Conservation (phyloP, 2,797 vertebrate genomes). For the Scyliorhinus canicula region DNA sequence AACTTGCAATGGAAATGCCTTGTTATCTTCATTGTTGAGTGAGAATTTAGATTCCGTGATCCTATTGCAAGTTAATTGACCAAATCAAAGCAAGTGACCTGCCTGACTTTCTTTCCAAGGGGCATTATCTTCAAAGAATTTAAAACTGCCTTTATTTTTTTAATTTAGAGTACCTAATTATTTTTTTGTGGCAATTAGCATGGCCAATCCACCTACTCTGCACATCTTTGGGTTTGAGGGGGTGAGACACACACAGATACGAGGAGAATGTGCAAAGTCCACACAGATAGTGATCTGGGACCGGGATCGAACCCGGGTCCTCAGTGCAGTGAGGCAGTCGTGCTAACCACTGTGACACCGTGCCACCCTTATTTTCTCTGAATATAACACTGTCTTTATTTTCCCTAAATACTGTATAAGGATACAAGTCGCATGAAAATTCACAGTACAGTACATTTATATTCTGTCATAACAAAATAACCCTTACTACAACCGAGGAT, state of each 20-base stretch:
- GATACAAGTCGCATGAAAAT: neutral
- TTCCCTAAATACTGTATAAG: neutral
- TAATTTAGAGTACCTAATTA: no score
- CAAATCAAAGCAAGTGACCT: neutral
- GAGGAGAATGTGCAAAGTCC: no score
- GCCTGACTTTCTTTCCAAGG: neutral
- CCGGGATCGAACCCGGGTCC: no score
- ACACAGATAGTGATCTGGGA: no score
- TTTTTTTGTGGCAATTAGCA: no score
- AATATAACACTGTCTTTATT: neutral
- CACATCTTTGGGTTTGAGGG: no score
- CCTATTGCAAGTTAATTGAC: neutral
- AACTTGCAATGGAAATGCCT: neutral
- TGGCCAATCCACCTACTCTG: no score
- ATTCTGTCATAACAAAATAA: neutral
- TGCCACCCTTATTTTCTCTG: no score
- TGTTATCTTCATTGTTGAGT: neutral
- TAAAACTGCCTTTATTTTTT: neutral
- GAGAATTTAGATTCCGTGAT: neutral
- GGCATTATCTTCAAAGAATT: neutral
- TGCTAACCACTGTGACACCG: no score
- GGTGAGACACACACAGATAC: no score
- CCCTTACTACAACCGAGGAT: neutral
- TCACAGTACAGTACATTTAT: neutral
- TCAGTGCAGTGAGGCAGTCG: no score